Conservation (phyloP, 64 coral and sea anemone species). For the Montipora cactus region DNA sequence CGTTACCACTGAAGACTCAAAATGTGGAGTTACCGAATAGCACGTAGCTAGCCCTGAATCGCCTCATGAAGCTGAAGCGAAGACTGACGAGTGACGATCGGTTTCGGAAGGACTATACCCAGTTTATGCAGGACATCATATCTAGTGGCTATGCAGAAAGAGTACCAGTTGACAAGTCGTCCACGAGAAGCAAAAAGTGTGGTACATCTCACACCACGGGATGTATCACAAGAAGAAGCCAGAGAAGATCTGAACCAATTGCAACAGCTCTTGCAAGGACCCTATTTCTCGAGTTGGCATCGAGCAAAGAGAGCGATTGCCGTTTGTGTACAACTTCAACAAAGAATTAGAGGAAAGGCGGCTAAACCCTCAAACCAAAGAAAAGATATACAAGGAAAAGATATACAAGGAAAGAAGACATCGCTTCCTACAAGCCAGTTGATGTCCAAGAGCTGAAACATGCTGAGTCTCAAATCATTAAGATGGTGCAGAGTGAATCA, state of each 20-base stretch:
- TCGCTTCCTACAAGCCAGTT: background rate
- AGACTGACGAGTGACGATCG: background rate
- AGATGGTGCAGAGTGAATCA: no score
- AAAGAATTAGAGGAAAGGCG: background rate
- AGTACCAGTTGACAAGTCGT: background rate
- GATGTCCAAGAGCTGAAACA: background rate
- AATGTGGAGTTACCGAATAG: background rate
- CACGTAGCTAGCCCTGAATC: background rate
- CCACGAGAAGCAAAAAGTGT: background rate
- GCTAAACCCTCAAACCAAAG: background rate
- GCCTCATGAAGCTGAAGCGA: background rate
- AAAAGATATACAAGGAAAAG: background rate
- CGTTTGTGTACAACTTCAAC: background rate
- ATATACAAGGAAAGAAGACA: background rate
- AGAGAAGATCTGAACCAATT: no score
- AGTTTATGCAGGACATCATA: background rate
- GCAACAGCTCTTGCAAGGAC: background rate
- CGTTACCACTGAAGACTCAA: background rate
- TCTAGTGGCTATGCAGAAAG: background rate
- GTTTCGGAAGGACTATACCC: background rate
- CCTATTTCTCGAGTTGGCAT: background rate
- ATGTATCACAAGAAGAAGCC: background rate
- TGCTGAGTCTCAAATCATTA: no score
- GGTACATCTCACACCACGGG: background rate
- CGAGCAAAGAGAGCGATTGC: conserved; percentile 1